Evolutionary conservation across 2,113 vertebrate genomes (phyloP).

Genomic region (Verasper variegatus): DNA sequence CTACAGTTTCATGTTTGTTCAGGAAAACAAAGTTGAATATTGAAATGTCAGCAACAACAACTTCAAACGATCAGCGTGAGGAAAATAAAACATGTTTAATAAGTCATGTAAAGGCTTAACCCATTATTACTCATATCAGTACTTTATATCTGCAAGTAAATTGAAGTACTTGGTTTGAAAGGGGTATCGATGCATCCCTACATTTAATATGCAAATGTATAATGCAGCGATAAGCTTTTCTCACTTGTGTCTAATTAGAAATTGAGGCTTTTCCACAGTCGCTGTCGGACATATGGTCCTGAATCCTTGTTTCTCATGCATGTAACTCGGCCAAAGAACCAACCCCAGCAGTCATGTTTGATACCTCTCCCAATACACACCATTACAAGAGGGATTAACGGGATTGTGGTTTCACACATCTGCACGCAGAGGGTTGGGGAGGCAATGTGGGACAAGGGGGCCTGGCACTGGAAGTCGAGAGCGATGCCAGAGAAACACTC

Average conservation of each 20-base stretch:
- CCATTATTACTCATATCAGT: too few relatives aligned
- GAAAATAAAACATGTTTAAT: too few relatives aligned
- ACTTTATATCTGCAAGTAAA: too few relatives aligned
- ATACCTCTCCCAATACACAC: slow-evolving; percentile 71
- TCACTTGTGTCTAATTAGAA: slow-evolving; percentile 41
- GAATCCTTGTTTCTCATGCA: slow-evolving; percentile 52
- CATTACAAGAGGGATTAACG: slow-evolving; percentile 77
- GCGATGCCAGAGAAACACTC: slow-evolving; percentile 54
- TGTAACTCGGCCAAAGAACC: slow-evolving; percentile 55
- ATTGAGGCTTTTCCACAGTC: slow-evolving; percentile 17
- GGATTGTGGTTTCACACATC: slow-evolving; percentile 56
- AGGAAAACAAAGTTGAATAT: too few relatives aligned
- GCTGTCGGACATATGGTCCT: slow-evolving; percentile 29
- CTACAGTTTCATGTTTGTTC: too few relatives aligned
- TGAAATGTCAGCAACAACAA: too few relatives aligned
- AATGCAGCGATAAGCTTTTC: background rate
- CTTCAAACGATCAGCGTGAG: too few relatives aligned
- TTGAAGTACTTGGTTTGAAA: background rate
- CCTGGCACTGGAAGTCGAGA: slow-evolving; percentile 51
- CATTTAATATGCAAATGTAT: background rate
- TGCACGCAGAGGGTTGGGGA: slow-evolving; percentile 36
- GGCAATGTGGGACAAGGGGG: slow-evolving; percentile 65
- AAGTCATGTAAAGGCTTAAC: too few relatives aligned
- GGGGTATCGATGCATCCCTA: background rate
- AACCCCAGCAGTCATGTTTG: slow-evolving; percentile 66